Percentiles rank a stretch among this genome's conserved stretches.
phyloP scores from a whole-genome alignment of 2,888 invertebrate genomes.

The Pocota personata region DNA sequence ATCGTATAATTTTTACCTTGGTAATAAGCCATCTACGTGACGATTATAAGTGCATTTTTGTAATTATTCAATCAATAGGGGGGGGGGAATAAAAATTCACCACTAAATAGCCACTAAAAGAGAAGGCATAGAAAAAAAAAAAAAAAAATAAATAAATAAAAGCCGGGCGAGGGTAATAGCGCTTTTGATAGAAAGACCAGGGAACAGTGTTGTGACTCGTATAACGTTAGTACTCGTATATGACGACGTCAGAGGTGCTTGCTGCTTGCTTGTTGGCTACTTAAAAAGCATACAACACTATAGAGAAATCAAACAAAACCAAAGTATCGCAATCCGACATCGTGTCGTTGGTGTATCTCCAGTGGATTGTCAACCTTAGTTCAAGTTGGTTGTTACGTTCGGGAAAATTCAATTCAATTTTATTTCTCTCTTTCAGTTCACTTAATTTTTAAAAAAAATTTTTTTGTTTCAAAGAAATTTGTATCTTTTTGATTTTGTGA shows the following conservation, averaged over 20 bases:
- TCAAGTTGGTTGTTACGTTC: constrained; percentile 72
- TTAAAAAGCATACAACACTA: constrained; percentile 60
- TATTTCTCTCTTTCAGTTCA: constrained; percentile 20
- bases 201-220: constrained; percentile 26
- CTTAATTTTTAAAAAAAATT: not conserved
- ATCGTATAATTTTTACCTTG: constrained; percentile 44
- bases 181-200: constrained; percentile 13
- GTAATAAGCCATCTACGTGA: constrained; percentile 22
- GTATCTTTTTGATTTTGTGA: constrained; percentile 5
- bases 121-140: constrained; percentile 12
- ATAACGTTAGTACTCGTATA: constrained; percentile 21
- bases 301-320: constrained; percentile 66
- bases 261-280: constrained; percentile 44
- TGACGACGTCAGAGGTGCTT: constrained; percentile 28
- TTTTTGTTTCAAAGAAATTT: not conserved
- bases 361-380: constrained; percentile 73
- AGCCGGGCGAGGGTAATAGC: constrained; percentile 14
- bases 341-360: constrained; percentile 66
- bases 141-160: constrained; percentile 19
- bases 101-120: not conserved
- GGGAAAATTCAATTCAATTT: constrained; percentile 28
- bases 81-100: not conserved
- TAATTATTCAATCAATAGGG: constrained; percentile 57
- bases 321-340: constrained; percentile 72
- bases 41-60: constrained; percentile 50